Evolutionary conservation across 2,113 vertebrate species (phyloP), one percentile per base, ranked within the genome.

Genomic region (Acrocephalus arundinaceus): DNA sequence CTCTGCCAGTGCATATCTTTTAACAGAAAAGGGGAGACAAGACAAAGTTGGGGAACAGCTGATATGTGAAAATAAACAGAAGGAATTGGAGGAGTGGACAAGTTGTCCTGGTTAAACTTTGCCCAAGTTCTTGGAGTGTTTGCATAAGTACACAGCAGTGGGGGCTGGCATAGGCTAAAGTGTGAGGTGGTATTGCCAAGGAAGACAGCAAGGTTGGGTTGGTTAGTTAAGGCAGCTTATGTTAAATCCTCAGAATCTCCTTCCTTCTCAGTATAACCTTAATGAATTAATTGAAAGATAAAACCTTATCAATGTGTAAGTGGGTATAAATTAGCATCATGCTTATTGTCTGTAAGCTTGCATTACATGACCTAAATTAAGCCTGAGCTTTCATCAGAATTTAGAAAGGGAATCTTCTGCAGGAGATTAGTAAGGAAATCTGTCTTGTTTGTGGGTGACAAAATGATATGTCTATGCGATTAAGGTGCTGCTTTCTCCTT

Each of bases 231-330:
- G 54, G 67, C 71, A 96, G 78, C 81, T 93, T 37, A 18, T 73
- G 74, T 89, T 96, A 74, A 83, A 70, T 91, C 27, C 37, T 83
- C 21, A 37, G 61, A 81, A 89, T 70, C 30, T 78, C 18, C 45
- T 78, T 74, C 66, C 80, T 89, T 96, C 85, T 95, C 81, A 93
- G 62, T 85, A 10, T 95, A 89, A 85, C 89, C 49, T 59, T 43
- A 79, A 78, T 85, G 27, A 93, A 90, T 90, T 90, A 93, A 81
- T 37, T 92, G 91, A 85, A 95, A 95, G 83, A 43, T 81, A 89
- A 95, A 70, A 89, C 76, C 80, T 86, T 77, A 59, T 51, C 51
- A 74, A 1, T 59, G 68, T 51, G 30, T 79, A 45, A 87, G 37
- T 43, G 39, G 23, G 35, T 63, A 78, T 90, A 93, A 90, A 89